Conservation (phyloP, 2,113 vertebrate genomes). For the Danionella cerebrum region DNA sequence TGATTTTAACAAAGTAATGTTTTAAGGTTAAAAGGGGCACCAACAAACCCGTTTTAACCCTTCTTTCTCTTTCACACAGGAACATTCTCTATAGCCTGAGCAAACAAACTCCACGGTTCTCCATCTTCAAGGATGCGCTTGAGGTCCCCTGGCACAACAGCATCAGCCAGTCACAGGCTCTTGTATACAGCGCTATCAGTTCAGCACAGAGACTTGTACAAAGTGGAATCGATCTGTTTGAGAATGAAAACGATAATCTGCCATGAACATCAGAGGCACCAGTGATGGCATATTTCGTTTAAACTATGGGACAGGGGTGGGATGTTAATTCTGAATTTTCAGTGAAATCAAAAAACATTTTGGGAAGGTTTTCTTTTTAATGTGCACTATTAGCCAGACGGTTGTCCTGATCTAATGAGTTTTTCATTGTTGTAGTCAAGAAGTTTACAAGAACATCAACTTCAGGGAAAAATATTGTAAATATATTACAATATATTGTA, state of each 20-base stretch:
- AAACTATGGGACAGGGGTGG: too few relatives aligned
- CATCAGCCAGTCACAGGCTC: conserved; percentile 71
- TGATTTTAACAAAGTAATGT: too few relatives aligned
- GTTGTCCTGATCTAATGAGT: too few relatives aligned
- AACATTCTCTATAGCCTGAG: conserved; percentile 85
- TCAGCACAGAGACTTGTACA: conserved; percentile 78
- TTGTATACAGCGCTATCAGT: conserved; percentile 74
- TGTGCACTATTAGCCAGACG: conserved; percentile 5
- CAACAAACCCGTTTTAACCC: neutral
- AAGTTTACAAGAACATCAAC: too few relatives aligned
- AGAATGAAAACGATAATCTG: conserved; percentile 62
- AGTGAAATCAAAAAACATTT: neutral
- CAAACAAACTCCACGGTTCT: conserved; percentile 70
- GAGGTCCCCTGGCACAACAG: conserved; percentile 56
- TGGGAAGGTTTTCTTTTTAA: neutral
- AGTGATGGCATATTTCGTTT: too few relatives aligned
- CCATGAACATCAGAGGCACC: conserved; percentile 48
- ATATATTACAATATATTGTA: too few relatives aligned
- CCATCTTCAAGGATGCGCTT: conserved; percentile 69
- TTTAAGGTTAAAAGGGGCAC: neutral
- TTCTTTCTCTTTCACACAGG: conserved; percentile 57
- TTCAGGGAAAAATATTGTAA: too few relatives aligned
- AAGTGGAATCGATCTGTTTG: conserved; percentile 82
- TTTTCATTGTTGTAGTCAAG: too few relatives aligned
- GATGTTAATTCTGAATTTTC: neutral